These are phyloP conservation scores for Calephelis perditalis DNA, from an alignment of 2,888 invertebrate species.

Conservation along the genomic window DNA sequence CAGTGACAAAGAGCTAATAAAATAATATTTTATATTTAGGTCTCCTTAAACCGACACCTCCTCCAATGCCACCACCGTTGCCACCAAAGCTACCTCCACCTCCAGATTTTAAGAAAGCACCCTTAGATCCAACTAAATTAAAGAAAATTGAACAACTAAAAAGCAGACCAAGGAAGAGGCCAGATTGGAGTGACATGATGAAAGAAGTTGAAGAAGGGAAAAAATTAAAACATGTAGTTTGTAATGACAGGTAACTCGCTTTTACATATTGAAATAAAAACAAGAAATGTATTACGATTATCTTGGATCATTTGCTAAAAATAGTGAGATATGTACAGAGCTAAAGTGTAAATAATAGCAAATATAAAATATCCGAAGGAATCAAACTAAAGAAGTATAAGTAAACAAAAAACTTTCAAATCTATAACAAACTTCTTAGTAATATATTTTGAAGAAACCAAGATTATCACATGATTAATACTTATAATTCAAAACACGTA, in stretches of 20 bases:
- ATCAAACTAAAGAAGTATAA: no score
- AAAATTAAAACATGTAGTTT: constrained; percentile 88
- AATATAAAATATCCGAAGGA: no score
- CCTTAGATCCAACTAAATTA: constrained; percentile 78
- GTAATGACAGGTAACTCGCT: constrained; percentile 84
- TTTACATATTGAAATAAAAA: background rate
- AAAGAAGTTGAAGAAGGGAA: constrained; percentile 92
- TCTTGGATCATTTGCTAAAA: no score
- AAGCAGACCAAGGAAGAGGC: constrained; percentile 87
- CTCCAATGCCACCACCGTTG: constrained; percentile 84
- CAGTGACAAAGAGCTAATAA: background rate
- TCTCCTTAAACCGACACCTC: constrained; percentile 70
- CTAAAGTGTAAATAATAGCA: background rate
- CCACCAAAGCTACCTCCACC: constrained; percentile 82
- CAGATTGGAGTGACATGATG: constrained; percentile 94
- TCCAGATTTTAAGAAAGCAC: constrained; percentile 79
- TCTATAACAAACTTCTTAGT: no score
- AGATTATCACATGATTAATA: no score
- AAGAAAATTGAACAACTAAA: constrained; percentile 85
- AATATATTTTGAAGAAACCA: no score
- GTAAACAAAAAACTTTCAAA: no score
- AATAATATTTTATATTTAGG: constrained; percentile 37
- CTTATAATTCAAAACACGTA: no score
- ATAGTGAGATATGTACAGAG: background rate
- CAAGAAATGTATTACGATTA: no score